Evolutionary conservation across 2,797 vertebrate genomes (phyloP).

Genomic region (Amphiprion clarkii): DNA sequence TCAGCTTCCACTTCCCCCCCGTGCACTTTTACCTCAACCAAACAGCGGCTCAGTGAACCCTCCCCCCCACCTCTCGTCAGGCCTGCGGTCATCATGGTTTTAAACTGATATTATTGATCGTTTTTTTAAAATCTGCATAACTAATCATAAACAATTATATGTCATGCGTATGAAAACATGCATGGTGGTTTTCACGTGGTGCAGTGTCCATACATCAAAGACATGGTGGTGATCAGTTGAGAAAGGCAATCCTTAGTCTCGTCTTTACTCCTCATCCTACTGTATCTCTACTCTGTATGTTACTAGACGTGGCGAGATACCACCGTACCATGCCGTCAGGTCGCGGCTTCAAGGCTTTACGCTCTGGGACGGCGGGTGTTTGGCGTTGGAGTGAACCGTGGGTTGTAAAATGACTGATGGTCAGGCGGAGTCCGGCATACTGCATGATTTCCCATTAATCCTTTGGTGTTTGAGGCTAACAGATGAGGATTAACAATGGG

Average conservation of each 20-base stretch:
- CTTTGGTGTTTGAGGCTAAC: constrained; percentile 47
- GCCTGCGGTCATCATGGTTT: constrained; percentile 68
- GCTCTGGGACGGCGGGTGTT: constrained; percentile 12
- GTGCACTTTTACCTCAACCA: constrained; percentile 53
- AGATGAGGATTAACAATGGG: constrained; percentile 55
- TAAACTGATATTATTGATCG: constrained; percentile 40
- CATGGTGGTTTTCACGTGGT: constrained; percentile 79
- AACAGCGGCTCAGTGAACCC: constrained; percentile 55
- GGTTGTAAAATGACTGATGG: constrained; percentile 39
- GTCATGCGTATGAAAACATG: constrained; percentile 70
- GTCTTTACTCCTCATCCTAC: constrained; percentile 30
- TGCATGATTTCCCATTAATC: constrained; percentile 62
- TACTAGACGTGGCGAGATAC: constrained; percentile 58
- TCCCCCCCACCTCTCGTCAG: constrained; percentile 28
- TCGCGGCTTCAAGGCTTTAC: constrained; percentile 19
- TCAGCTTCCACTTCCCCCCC: constrained; percentile 36
- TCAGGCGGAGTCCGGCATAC: constrained; percentile 62
- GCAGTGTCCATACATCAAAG: constrained; percentile 63
- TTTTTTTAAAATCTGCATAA: constrained; percentile 55
- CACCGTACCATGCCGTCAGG: constrained; percentile 34
- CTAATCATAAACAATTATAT: constrained; percentile 69
- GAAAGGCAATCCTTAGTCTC: constrained; percentile 11
- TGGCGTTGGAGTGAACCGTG: constrained; percentile 24
- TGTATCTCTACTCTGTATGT: constrained; percentile 59
- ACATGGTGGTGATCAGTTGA: constrained; percentile 17